Percentiles rank a stretch among this genome's conserved stretches.
Evolutionary conservation across 2,797 vertebrate genomes (phyloP).

Genomic region (Nannoperca obscura): DNA sequence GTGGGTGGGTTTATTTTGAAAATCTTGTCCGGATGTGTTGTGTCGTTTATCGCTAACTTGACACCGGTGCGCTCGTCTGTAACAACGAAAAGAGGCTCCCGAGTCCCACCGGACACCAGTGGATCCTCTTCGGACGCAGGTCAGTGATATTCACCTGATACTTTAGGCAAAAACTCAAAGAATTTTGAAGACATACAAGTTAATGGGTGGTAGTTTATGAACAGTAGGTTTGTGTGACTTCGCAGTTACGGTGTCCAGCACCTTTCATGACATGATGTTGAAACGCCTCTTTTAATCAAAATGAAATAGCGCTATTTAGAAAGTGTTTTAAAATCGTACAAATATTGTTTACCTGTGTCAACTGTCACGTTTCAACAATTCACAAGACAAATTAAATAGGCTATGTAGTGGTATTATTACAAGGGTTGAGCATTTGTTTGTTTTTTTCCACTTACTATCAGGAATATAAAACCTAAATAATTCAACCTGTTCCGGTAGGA

Average conservation of each 20-base stretch:
- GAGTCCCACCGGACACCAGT: constrained; percentile 34
- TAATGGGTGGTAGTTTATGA: neutral
- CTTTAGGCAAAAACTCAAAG: neutral
- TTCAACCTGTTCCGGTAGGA: neutral
- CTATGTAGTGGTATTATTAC: neutral
- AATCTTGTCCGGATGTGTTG: constrained; percentile 12
- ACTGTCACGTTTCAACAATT: neutral
- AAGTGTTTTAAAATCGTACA: neutral
- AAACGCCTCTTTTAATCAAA: neutral
- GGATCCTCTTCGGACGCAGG: constrained; percentile 59
- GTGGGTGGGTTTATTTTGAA: constrained; percentile 59
- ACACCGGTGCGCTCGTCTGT: constrained; percentile 51
- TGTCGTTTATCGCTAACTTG: constrained; percentile 14
- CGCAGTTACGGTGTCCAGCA: neutral
- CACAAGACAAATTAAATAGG: neutral
- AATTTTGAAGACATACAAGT: neutral
- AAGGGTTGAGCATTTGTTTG: too few relatives aligned
- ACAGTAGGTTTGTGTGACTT: neutral
- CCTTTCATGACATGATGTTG: neutral
- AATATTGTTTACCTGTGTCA: neutral
- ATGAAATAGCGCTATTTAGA: neutral
- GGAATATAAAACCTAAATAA: neutral
- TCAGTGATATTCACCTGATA: constrained; percentile 52
- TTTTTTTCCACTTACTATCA: neutral
- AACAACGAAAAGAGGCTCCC: constrained; percentile 26